These are phyloP conservation scores for Rachycentron canadum DNA, from an alignment of 2,797 vertebrate species.

Conservation along the genomic window DNA sequence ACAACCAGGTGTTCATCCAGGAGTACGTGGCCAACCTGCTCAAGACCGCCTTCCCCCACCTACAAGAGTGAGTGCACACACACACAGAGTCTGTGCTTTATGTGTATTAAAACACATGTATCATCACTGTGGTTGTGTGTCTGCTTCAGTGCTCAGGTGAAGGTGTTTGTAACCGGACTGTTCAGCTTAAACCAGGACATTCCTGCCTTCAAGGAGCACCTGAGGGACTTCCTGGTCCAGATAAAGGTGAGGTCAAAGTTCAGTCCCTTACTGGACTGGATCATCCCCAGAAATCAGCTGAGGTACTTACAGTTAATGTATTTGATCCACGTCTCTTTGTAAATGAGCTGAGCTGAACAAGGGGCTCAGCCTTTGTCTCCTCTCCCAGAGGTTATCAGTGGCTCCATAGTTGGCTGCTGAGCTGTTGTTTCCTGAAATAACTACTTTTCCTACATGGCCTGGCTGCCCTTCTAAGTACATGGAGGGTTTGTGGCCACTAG, in stretches of 20 bases:
- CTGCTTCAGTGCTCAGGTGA: constrained; percentile 94
- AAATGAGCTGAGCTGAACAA: constrained; percentile 1
- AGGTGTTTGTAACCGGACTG: constrained; percentile 98
- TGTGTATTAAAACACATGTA: neutral
- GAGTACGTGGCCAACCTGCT: constrained; percentile 98
- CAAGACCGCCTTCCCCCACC: constrained; percentile 97
- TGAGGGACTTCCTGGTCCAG: constrained; percentile 98
- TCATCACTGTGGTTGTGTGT: neutral
- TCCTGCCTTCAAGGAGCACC: constrained; percentile 98
- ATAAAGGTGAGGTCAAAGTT: constrained; percentile 95
- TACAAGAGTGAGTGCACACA: constrained; percentile 92
- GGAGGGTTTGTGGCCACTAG: constrained; percentile 21
- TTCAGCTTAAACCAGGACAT: constrained; percentile 99
- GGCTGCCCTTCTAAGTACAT: constrained; percentile 26
- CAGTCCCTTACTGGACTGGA: neutral
- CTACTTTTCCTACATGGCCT: constrained; percentile 42
- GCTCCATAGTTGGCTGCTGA: constrained; percentile 51
- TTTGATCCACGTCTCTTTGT: neutral
- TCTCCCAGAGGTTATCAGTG: constrained; percentile 61
- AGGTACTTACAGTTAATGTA: too few relatives aligned
- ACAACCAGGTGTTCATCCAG: constrained; percentile 98
- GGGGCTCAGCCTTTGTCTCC: constrained; percentile 22
- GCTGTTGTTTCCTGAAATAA: constrained; percentile 74
- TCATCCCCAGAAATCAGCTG: neutral
- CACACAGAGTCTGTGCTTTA: neutral